These are phyloP conservation scores for Leucoraja ocellata DNA, from an alignment of 2,797 vertebrate genomes.

Conservation along the genomic window DNA sequence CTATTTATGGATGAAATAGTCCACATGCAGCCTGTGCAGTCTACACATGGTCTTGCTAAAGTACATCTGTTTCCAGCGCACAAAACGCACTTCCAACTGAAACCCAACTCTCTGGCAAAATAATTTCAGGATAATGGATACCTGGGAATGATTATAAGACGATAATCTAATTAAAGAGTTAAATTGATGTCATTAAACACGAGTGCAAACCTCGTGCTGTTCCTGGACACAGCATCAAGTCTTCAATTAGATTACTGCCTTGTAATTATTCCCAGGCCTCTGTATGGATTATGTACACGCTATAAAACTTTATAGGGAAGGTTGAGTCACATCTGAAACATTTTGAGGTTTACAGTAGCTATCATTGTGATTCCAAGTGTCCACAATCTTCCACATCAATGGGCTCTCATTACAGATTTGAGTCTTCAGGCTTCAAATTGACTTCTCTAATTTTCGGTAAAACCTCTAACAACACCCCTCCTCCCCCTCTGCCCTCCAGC, in stretches of 20 bases:
- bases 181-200: constrained; percentile 31
- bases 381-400: not conserved
- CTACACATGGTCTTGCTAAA: constrained; percentile 1
- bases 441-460: too few relatives aligned
- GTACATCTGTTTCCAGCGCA: constrained; percentile 6
- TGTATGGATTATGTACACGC: not conserved
- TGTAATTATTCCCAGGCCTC: constrained; percentile 27
- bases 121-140: constrained; percentile 26
- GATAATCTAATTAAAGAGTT: constrained; percentile 14
- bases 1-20: constrained; percentile 13
- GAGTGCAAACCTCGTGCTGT: constrained; percentile 26
- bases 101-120: constrained; percentile 23
- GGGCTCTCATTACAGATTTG: not conserved
- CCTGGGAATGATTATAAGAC: constrained; percentile 28
- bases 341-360: constrained; percentile 1
- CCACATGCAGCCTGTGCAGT: not conserved
- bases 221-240: constrained; percentile 16
- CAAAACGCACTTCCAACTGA: constrained; percentile 14
- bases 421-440: too few relatives aligned
- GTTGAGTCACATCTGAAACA: constrained; percentile 7
- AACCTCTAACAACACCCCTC: too few relatives aligned
- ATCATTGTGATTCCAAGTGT: not conserved
- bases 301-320: constrained; percentile 11
- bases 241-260: constrained; percentile 32
- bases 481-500: too few relatives aligned